Evolutionary conservation across 92 coral and sea anemone genomes (phyloP).

Genomic region (Porites rus): DNA sequence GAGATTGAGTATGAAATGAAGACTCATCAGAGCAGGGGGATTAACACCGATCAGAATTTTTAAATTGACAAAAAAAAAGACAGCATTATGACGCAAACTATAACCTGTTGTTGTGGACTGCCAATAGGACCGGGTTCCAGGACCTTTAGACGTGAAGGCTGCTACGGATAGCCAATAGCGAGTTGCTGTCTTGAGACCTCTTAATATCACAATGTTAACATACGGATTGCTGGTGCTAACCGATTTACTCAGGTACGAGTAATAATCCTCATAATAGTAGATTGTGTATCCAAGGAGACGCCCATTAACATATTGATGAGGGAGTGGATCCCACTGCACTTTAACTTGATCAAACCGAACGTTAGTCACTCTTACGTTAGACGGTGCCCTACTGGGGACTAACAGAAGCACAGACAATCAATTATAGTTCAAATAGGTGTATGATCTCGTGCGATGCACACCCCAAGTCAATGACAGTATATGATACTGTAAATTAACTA

Average conservation of each 20-base stretch:
- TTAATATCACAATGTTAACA: not conserved
- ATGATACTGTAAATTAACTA: no score
- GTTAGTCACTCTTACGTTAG: not conserved
- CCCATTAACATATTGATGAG: not conserved
- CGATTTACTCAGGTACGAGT: not conserved
- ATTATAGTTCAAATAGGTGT: no score
- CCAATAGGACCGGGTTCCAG: not conserved
- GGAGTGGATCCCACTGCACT: not conserved
- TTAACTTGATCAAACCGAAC: not conserved
- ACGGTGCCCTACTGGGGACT: slow-evolving; percentile 1
- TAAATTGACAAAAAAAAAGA: no score
- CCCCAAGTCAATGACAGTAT: no score
- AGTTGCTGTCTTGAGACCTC: not conserved
- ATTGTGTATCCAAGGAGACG: not conserved
- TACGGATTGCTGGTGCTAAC: not conserved
- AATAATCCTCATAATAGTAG: not conserved
- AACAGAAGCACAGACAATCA: not conserved
- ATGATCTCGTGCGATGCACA: no score
- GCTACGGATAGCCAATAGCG: not conserved
- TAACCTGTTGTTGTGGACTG: not conserved
- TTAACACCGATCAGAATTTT: no score
- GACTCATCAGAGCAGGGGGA: no score
- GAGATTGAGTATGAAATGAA: no score
- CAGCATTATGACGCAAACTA: not conserved
- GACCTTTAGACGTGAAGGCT: not conserved